phyloP scores from a whole-genome alignment of 2,888 invertebrate species.

The Callyntrura sp. region DNA sequence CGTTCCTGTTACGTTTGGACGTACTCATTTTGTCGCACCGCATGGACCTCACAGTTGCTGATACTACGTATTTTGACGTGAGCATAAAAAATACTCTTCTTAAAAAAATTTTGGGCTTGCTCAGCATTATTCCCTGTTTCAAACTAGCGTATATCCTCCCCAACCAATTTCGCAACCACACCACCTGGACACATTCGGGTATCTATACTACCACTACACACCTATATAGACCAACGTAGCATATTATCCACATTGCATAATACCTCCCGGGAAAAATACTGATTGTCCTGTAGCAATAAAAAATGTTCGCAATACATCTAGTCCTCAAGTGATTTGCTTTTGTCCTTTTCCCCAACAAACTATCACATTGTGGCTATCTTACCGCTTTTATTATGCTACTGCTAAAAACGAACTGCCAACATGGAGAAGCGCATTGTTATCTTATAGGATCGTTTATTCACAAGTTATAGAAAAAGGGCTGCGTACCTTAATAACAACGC shows the following conservation, averaged over 20 bases:
- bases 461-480: conserved; percentile 16
- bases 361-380: conserved; percentile 23
- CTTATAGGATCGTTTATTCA: conserved; percentile 47
- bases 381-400: not conserved
- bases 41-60: not conserved
- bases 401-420: conserved; percentile 28
- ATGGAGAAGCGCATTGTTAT: conserved; percentile 24
- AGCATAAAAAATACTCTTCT: not conserved
- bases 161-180: conserved; percentile 46
- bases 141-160: not conserved
- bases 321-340: conserved; percentile 18
- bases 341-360: conserved; percentile 34
- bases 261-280: conserved; percentile 28
- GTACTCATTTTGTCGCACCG: conserved; percentile 17
- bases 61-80: not conserved
- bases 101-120: not conserved
- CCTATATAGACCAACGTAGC: not conserved
- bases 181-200: conserved; percentile 39
- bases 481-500: not conserved
- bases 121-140: not conserved
- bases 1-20: not conserved
- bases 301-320: conserved; percentile 44
- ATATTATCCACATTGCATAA: not conserved
- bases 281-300: conserved; percentile 61
- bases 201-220: no score